Evolutionary conservation across 92 coral and sea anemone species (phyloP).

Genomic region (Paramuricea clavata): DNA sequence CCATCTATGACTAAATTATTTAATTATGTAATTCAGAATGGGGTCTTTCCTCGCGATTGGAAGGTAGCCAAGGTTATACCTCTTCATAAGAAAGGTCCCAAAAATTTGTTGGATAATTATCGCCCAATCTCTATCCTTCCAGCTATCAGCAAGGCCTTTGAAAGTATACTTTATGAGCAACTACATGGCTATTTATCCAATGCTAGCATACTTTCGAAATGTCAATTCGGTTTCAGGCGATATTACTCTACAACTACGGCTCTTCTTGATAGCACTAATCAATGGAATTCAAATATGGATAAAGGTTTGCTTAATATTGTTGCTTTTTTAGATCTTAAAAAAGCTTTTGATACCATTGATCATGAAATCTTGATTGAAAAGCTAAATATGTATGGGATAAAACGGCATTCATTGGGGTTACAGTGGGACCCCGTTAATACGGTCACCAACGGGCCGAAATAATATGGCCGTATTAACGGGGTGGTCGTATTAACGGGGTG

Average conservation of each 20-base stretch:
- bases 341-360: too few relatives aligned
- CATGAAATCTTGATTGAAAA: too few relatives aligned
- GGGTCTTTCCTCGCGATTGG: not conserved
- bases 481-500: too few relatives aligned
- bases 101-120: conserved; percentile 29
- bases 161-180: not conserved
- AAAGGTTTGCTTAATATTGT: too few relatives aligned
- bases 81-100: conserved; percentile 9
- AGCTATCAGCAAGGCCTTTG: not conserved
- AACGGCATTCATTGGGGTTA: too few relatives aligned
- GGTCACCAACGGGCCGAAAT: too few relatives aligned
- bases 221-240: not conserved
- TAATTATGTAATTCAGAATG: not conserved
- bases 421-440: too few relatives aligned
- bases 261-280: not conserved
- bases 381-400: too few relatives aligned
- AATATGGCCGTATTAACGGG: too few relatives aligned
- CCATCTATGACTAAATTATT: not conserved
- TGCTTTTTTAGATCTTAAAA: too few relatives aligned
- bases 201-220: not conserved
- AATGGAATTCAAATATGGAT: too few relatives aligned
- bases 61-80: conserved; percentile 39
- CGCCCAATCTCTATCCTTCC: conserved; percentile 23
- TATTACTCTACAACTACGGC: not conserved
- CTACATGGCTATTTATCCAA: not conserved